Percentiles rank a stretch among this genome's conserved stretches.
These are phyloP conservation scores for Melieria omissa DNA, from an alignment of 2,888 invertebrate genomes.

Conservation along the genomic window DNA sequence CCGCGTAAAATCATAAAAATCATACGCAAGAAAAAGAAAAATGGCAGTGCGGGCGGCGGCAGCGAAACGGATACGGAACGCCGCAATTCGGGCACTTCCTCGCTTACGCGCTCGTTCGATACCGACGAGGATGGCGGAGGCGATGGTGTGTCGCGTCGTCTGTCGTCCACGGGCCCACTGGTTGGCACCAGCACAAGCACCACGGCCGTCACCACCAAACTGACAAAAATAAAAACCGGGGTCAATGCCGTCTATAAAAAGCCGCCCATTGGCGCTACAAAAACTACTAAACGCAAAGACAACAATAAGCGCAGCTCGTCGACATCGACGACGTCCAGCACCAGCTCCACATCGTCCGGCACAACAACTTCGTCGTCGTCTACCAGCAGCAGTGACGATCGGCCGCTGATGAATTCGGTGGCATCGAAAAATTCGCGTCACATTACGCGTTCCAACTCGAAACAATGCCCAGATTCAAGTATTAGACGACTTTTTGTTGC, in stretches of 20 bases:
- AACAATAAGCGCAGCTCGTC: not conserved
- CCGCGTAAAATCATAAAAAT: constrained; percentile 56
- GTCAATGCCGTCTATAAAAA: constrained; percentile 17
- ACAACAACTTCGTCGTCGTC: constrained; percentile 28
- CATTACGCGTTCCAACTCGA: constrained; percentile 52
- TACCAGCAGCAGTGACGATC: constrained; percentile 29
- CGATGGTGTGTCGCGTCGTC: constrained; percentile 6
- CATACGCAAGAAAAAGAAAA: constrained; percentile 54
- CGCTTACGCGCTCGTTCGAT: constrained; percentile 39
- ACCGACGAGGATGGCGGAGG: constrained; percentile 27
- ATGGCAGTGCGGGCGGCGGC: constrained; percentile 43
- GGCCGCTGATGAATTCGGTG: constrained; percentile 8
- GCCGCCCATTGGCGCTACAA: constrained; percentile 12
- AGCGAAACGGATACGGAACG: constrained; percentile 50
- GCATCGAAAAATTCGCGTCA: constrained; percentile 27
- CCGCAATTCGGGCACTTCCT: constrained; percentile 46
- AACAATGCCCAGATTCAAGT: constrained; percentile 65
- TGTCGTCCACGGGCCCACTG: constrained; percentile 17
- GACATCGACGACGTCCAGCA: no score
- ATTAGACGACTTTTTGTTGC: constrained; percentile 37
- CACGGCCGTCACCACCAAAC: constrained; percentile 2
- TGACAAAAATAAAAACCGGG: constrained; percentile 9
- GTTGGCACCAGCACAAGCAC: not conserved
- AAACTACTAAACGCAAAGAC: not conserved
- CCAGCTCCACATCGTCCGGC: not conserved